Conservation (phyloP, 2,888 invertebrate species). For the Andricus curvator region DNA sequence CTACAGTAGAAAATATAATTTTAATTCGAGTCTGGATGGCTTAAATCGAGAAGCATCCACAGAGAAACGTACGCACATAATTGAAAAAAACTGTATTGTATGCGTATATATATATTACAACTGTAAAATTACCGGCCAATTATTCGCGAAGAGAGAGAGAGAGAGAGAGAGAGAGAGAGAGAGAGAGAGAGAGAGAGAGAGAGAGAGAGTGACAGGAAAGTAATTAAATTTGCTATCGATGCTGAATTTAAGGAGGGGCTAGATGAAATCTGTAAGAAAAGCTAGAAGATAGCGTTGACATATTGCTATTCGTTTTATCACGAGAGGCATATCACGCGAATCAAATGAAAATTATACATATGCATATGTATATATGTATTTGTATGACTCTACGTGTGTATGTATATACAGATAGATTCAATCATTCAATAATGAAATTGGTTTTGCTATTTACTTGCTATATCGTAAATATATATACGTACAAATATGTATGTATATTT, state of each 20-base stretch:
- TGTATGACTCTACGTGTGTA: constrained; percentile 42
- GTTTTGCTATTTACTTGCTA: constrained; percentile 61
- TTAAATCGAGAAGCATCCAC: constrained; percentile 9
- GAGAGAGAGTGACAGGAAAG: constrained; percentile 2
- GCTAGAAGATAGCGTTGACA: constrained; percentile 45
- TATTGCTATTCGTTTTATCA: constrained; percentile 64
- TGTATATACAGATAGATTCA: constrained; percentile 45
- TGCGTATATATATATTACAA: constrained; percentile 6
- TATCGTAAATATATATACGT: constrained; percentile 60
- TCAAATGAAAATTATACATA: constrained; percentile 63
- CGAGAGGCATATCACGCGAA: constrained; percentile 68
- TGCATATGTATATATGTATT: constrained; percentile 47
- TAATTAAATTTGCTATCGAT: constrained; percentile 21
- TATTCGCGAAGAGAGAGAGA: not conserved
- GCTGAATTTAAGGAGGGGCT: not conserved
- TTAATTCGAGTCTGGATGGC: constrained; percentile 28
- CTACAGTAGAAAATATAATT: not conserved
- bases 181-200: not conserved
- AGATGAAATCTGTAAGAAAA: constrained; percentile 3
- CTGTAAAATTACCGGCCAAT: not conserved
- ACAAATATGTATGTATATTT: constrained; percentile 65
- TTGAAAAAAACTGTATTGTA: constrained; percentile 7
- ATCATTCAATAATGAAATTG: constrained; percentile 53
- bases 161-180: not conserved
- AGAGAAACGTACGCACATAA: constrained; percentile 23